Percentiles rank a stretch among this genome's conserved stretches.
Evolutionary conservation across 2,113 vertebrate species (phyloP).

Genomic region (Misgurnus anguillicaudatus): DNA sequence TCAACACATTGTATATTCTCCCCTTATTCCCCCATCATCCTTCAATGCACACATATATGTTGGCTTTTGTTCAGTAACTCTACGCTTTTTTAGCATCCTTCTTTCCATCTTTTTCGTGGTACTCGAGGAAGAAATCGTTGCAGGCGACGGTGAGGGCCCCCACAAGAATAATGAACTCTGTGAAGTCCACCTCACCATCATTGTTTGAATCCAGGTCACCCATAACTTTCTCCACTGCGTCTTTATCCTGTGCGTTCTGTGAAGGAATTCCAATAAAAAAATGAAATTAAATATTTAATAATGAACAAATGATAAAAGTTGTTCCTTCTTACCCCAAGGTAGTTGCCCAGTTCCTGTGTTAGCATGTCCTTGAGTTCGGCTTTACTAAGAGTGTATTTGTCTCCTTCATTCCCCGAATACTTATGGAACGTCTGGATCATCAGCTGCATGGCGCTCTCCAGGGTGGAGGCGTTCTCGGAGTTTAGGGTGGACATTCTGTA

Average conservation of each 20-base stretch:
- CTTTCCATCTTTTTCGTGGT: constrained; percentile 69
- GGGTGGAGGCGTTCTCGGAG: constrained; percentile 71
- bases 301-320: background rate
- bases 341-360: constrained; percentile 75
- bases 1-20: constrained; percentile 6
- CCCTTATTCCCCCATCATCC: constrained; percentile 9
- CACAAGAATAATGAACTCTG: constrained; percentile 79
- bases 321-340: constrained; percentile 67
- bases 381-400: constrained; percentile 83
- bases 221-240: constrained; percentile 81
- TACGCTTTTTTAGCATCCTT: constrained; percentile 56
- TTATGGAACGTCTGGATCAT: constrained; percentile 86
- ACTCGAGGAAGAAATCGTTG: constrained; percentile 81
- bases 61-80: constrained; percentile 32
- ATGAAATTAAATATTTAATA: background rate
- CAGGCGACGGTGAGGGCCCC: constrained; percentile 81
- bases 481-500: constrained; percentile 70
- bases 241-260: constrained; percentile 78
- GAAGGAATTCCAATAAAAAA: background rate
- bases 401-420: constrained; percentile 83
- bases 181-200: constrained; percentile 82
- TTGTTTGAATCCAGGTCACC: constrained; percentile 78
- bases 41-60: constrained; percentile 21
- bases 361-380: constrained; percentile 84
- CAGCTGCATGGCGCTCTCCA: constrained; percentile 82